Conservation (phyloP, 2,797 vertebrate species). For the Crypturellus tataupa region DNA sequence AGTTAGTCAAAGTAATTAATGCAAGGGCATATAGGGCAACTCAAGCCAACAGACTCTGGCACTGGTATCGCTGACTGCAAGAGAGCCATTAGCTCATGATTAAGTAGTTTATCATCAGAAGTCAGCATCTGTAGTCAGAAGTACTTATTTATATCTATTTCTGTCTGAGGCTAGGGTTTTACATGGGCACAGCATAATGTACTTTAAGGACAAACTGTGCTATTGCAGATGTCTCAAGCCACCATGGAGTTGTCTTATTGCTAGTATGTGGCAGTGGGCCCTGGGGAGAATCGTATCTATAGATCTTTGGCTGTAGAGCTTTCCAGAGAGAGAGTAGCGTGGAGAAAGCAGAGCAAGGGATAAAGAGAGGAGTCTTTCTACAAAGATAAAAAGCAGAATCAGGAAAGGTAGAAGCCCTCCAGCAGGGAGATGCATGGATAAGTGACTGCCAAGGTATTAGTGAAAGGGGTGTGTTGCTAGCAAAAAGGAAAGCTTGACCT, state of each 20-base stretch:
- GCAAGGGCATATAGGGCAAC: constrained; percentile 61
- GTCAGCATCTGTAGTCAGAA: constrained; percentile 30
- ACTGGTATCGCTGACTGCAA: constrained; percentile 46
- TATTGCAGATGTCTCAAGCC: not conserved
- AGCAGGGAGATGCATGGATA: not conserved
- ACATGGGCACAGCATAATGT: not conserved
- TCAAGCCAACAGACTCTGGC: constrained; percentile 53
- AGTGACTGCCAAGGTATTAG: not conserved
- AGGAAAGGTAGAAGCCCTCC: not conserved
- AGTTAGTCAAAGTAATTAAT: constrained; percentile 84
- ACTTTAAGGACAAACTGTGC: not conserved
- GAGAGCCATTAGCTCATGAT: constrained; percentile 70
- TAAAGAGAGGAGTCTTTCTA: not conserved
- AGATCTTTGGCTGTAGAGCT: not conserved
- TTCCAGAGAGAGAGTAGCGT: not conserved
- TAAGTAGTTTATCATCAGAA: constrained; percentile 73
- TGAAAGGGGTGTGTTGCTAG: not conserved
- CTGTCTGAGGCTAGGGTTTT: not conserved
- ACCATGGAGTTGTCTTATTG: not conserved
- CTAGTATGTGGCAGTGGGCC: not conserved
- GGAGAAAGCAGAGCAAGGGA: not conserved
- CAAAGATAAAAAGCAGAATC: not conserved
- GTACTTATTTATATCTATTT: constrained; percentile 59
- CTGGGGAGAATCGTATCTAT: not conserved
- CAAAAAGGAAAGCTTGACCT: not conserved